Evolutionary conservation across 2,888 invertebrate genomes (phyloP).

Genomic region (Glomeris marginata): DNA sequence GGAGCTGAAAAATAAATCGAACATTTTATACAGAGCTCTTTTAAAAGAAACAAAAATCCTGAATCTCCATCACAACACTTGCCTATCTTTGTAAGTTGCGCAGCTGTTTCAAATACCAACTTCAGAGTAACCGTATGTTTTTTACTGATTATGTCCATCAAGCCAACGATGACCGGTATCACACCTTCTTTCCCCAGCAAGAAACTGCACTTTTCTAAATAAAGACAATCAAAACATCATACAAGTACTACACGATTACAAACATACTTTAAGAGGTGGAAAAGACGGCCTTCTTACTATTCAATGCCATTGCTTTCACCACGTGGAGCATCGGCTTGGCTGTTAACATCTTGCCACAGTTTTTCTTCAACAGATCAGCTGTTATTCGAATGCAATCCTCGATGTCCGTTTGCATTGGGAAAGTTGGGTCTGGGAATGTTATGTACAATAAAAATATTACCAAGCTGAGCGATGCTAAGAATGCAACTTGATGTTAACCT

Average conservation of each 20-base stretch:
- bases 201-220: neutral
- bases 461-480: neutral
- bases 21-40: neutral
- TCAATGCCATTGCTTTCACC: conserved; percentile 2
- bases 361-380: conserved; percentile 5
- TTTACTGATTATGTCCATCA: conserved; percentile 8
- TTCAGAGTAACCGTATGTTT: conserved; percentile 45
- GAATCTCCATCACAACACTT: conserved; percentile 24
- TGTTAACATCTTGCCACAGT: neutral
- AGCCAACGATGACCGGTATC: neutral
- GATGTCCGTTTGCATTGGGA: conserved; percentile 5
- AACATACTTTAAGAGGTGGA: too few species aligned
- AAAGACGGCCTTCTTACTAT: neutral
- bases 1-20: too few species aligned
- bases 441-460: neutral
- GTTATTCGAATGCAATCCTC: conserved; percentile 3
- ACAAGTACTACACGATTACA: too few species aligned
- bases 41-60: neutral
- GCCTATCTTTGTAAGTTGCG: conserved; percentile 53
- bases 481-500: conserved; percentile 2
- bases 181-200: conserved; percentile 5
- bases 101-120: conserved; percentile 48
- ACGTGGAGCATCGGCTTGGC: conserved; percentile 4
- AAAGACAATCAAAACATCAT: too few species aligned
- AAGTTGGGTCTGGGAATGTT: conserved; percentile 6